Conservation (phyloP, 2,888 invertebrate genomes). For the Calameuta idolon region DNA sequence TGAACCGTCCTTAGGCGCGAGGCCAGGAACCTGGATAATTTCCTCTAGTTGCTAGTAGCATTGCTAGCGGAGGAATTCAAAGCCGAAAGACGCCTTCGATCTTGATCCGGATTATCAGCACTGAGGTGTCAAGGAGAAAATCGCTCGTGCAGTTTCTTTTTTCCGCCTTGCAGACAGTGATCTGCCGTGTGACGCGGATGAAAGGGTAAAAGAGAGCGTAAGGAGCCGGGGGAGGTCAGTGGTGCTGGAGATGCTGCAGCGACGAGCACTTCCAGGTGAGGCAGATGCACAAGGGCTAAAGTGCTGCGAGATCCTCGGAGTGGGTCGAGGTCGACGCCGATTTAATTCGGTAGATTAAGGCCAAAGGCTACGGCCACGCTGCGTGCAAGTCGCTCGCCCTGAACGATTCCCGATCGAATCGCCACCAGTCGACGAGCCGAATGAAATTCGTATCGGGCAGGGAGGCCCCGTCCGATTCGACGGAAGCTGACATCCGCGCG, state of each 20-base stretch:
- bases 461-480: conserved; percentile 27
- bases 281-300: neutral
- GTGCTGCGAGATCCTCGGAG: conserved; percentile 6
- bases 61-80: no score
- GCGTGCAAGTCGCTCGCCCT: conserved; percentile 20
- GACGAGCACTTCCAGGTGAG: neutral
- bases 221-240: conserved; percentile 22
- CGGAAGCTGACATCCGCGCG: conserved; percentile 26
- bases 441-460: conserved; percentile 18
- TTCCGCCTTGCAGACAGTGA: neutral
- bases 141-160: no score
- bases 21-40: no score
- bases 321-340: conserved; percentile 43
- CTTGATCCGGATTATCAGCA: no score
- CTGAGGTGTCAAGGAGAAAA: no score
- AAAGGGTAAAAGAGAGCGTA: conserved; percentile 39
- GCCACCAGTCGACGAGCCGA: conserved; percentile 25
- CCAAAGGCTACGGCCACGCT: conserved; percentile 37
- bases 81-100: no score
- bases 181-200: conserved; percentile 28
- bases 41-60: no score
- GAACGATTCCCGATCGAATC: conserved; percentile 30
- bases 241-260: conserved; percentile 36
- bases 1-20: no score
- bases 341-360: conserved; percentile 50